phyloP scores from a whole-genome alignment of 2,113 vertebrate species.

The Actenoides lindsayi region DNA sequence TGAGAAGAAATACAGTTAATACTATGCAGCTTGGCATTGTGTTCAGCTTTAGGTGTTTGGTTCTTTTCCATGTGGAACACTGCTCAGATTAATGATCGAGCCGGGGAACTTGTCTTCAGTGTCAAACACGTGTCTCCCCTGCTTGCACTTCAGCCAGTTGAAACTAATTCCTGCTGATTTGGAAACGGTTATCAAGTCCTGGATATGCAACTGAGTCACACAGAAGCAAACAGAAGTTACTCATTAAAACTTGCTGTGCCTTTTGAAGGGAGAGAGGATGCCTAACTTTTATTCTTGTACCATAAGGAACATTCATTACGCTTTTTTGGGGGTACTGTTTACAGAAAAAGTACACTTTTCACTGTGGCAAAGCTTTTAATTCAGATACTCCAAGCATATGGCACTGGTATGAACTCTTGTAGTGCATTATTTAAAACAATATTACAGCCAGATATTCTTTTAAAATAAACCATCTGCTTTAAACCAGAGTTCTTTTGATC shows the following conservation, averaged over 20 bases:
- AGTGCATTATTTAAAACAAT: background rate
- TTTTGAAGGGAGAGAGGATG: background rate
- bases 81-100: background rate
- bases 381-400: background rate
- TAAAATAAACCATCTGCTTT: conserved; percentile 43
- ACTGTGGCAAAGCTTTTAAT: background rate
- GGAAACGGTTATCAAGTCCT: background rate
- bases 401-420: background rate
- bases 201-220: background rate
- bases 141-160: background rate
- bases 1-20: background rate
- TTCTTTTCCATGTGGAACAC: background rate
- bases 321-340: background rate
- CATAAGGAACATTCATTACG: background rate
- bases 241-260: background rate
- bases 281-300: background rate
- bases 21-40: background rate
- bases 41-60: background rate
- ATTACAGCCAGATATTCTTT: background rate
- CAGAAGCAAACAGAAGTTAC: background rate
- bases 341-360: background rate
- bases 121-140: background rate
- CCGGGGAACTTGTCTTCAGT: background rate
- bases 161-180: background rate
- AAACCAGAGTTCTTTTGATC: conserved; percentile 3